Conservation (phyloP, 2,113 vertebrate genomes). For the Neofelis nebulosa region DNA sequence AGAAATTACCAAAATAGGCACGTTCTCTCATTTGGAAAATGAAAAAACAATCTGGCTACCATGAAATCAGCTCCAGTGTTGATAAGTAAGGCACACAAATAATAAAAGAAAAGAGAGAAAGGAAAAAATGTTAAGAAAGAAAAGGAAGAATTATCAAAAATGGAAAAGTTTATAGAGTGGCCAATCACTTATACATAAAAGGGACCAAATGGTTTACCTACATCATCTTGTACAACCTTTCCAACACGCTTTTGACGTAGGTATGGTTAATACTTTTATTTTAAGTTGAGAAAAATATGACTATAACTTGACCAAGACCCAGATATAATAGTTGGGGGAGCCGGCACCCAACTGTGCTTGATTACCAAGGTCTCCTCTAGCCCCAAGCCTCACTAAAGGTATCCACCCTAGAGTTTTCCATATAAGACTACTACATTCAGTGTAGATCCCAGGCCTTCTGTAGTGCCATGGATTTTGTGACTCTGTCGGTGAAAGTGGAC, state of each 20-base stretch:
- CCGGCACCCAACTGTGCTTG: not conserved
- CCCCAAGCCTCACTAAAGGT: not conserved
- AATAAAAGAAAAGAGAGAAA: not conserved
- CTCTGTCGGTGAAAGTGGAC: not conserved
- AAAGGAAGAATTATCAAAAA: not conserved
- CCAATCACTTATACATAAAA: fast-evolving
- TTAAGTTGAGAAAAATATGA: not conserved
- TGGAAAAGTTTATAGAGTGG: not conserved
- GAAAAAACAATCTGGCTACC: too few species aligned
- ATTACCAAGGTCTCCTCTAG: not conserved
- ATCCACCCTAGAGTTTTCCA: not conserved
- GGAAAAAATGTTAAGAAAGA: not conserved
- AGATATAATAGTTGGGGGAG: not conserved
- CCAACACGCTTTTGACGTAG: not conserved
- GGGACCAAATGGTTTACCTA: not conserved
- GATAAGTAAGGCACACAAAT: not conserved
- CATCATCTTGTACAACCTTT: not conserved
- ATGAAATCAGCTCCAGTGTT: not conserved
- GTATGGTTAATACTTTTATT: not conserved
- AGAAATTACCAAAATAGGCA: not conserved
- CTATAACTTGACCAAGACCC: not conserved
- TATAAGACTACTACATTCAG: not conserved
- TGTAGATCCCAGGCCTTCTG: fast-evolving
- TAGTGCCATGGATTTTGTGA: not conserved
- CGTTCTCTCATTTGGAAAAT: not conserved